Percentiles rank a stretch among this genome's conserved stretches.
phyloP scores from a whole-genome alignment of 1,140 invertebrate genomes.

The Drosophila nikananu region DNA sequence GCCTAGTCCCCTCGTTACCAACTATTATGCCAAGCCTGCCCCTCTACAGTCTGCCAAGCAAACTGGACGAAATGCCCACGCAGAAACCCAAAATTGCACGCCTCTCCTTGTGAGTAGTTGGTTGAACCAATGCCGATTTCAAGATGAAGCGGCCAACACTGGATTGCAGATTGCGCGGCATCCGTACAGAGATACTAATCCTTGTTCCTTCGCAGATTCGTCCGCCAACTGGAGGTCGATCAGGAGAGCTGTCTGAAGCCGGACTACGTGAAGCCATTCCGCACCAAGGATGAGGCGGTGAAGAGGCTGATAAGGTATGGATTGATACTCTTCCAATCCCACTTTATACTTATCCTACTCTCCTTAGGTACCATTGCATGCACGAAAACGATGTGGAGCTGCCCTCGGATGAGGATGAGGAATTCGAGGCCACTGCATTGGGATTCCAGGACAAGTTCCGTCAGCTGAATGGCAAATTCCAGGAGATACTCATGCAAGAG shows the following conservation, averaged over 20 bases:
- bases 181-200: conserved; percentile 30
- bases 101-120: conserved; percentile 86
- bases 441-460: conserved; percentile 91
- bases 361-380: conserved; percentile 91
- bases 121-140: conserved; percentile 83
- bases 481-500: conserved; percentile 92
- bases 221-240: conserved; percentile 92
- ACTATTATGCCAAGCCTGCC: conserved; percentile 47
- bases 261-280: conserved; percentile 92
- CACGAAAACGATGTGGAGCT: conserved; percentile 89
- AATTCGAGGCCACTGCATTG: conserved; percentile 91
- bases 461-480: conserved; percentile 92
- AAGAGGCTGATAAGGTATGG: conserved; percentile 89
- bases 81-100: conserved; percentile 85
- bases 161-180: conserved; percentile 20
- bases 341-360: not conserved
- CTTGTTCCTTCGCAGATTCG: conserved; percentile 86
- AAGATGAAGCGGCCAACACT: conserved; percentile 62
- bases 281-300: conserved; percentile 90
- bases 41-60: conserved; percentile 46
- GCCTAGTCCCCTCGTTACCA: conserved; percentile 57
- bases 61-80: conserved; percentile 70
- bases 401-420: conserved; percentile 91
- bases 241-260: conserved; percentile 92
- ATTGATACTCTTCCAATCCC: too few species aligned